Percentiles rank a stretch among this genome's conserved stretches.
Evolutionary conservation across 2,113 vertebrate species (phyloP).

Genomic region (Mionectes macconnelli): DNA sequence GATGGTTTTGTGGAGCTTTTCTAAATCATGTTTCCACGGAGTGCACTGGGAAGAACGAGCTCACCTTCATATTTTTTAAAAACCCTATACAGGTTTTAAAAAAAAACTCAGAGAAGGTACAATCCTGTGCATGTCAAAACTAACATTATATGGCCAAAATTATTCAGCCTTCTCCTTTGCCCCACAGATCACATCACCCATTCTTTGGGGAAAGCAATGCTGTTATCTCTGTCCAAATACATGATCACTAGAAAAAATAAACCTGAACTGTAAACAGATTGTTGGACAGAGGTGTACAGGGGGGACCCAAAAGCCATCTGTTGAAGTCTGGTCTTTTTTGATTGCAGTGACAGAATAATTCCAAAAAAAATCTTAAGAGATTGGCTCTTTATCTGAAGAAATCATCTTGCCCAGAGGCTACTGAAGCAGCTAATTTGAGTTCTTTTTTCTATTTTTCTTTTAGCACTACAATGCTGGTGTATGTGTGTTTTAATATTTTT

Average conservation of each 20-base stretch:
- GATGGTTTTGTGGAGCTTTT: background rate
- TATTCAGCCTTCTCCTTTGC: background rate
- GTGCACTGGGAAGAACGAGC: background rate
- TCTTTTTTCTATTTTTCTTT: background rate
- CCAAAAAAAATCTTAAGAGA: background rate
- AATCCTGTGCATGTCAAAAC: background rate
- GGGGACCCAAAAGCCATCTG: constrained; percentile 39
- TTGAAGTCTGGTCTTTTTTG: background rate
- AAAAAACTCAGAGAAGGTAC: background rate
- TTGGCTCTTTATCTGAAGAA: background rate
- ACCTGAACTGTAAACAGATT: constrained; percentile 35
- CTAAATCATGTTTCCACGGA: background rate
- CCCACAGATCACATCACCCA: background rate
- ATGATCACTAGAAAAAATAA: constrained; percentile 25
- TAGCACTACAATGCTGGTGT: background rate
- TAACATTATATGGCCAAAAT: background rate
- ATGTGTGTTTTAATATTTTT: background rate
- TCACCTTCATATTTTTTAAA: background rate
- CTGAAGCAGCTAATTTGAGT: background rate
- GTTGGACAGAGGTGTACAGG: constrained; percentile 14
- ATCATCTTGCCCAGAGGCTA: background rate
- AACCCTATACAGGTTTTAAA: background rate
- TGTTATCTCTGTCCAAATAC: constrained; percentile 23
- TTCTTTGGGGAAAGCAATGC: background rate
- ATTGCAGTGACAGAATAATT: background rate